phyloP scores from a whole-genome alignment of 2,113 vertebrate species.

The Lepidothrix coronata region DNA sequence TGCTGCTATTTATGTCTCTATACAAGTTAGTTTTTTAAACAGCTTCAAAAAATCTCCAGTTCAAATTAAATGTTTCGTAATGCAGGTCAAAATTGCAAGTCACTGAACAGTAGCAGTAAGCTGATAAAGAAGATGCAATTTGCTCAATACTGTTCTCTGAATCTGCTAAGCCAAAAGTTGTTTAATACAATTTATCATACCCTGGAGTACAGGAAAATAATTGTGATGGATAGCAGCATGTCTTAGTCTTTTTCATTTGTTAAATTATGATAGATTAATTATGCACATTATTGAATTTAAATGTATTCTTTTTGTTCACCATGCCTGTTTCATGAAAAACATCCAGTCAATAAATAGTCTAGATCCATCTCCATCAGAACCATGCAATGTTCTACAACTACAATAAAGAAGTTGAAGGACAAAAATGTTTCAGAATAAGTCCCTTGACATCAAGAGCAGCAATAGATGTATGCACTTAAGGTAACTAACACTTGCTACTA shows the following conservation, averaged over 20 bases:
- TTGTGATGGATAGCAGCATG: slow-evolving; percentile 80
- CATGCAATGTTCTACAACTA: slow-evolving; percentile 71
- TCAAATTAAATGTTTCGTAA: slow-evolving; percentile 38
- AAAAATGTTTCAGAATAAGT: slow-evolving; percentile 43
- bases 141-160: slow-evolving; percentile 40
- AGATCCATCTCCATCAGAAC: slow-evolving; percentile 79
- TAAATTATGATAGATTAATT: slow-evolving; percentile 86
- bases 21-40: not conserved
- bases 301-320: slow-evolving; percentile 69
- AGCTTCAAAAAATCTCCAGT: slow-evolving; percentile 33
- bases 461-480: not conserved
- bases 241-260: slow-evolving; percentile 78
- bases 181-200: slow-evolving; percentile 79
- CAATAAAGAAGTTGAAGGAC: slow-evolving; percentile 73
- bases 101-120: slow-evolving; percentile 26
- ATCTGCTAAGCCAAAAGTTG: slow-evolving; percentile 65
- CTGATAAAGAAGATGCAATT: slow-evolving; percentile 27
- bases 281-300: slow-evolving; percentile 70
- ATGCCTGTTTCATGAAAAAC: slow-evolving; percentile 72
- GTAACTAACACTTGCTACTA: not conserved
- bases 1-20: not conserved
- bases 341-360: slow-evolving; percentile 74
- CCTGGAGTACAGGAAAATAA: slow-evolving; percentile 76
- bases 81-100: slow-evolving; percentile 58
- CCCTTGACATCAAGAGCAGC: not conserved